Conservation (phyloP, 2,888 invertebrate genomes). For the Volucella bombylans region DNA sequence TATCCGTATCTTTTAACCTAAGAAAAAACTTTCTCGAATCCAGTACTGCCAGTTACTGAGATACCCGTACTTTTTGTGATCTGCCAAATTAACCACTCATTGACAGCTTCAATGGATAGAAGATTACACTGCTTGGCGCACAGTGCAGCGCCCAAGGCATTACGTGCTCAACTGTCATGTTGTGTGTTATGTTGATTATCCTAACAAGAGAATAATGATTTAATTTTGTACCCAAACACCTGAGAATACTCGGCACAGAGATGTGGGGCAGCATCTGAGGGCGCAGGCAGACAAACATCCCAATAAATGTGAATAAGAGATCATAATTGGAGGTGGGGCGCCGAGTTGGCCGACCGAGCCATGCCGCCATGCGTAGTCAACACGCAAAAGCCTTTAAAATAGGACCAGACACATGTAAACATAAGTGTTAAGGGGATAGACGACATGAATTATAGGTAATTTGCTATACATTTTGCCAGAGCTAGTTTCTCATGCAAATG, state of each 20-base stretch:
- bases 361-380: conserved; percentile 12
- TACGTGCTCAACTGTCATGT: conserved; percentile 62
- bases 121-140: conserved; percentile 48
- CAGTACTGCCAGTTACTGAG: background rate
- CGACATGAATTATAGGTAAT: conserved; percentile 67
- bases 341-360: background rate
- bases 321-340: conserved; percentile 67
- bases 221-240: conserved; percentile 65
- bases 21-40: background rate
- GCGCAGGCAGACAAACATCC: conserved; percentile 49
- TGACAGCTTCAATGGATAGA: conserved; percentile 67
- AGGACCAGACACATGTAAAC: background rate
- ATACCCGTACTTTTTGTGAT: conserved; percentile 27
- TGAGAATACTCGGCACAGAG: background rate
- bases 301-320: conserved; percentile 64
- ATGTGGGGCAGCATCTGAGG: background rate
- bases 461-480: conserved; percentile 45
- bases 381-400: conserved; percentile 16
- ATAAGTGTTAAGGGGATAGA: conserved; percentile 47
- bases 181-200: conserved; percentile 71
- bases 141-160: conserved; percentile 43
- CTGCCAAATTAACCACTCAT: conserved; percentile 70
- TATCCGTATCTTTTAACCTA: conserved; percentile 2
- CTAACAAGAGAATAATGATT: conserved; percentile 71
- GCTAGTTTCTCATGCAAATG: conserved; percentile 60